Evolutionary conservation across 1,140 invertebrate species (phyloP), one percentile per base, ranked within the genome.

Genomic region (Drosophila grimshawi): DNA sequence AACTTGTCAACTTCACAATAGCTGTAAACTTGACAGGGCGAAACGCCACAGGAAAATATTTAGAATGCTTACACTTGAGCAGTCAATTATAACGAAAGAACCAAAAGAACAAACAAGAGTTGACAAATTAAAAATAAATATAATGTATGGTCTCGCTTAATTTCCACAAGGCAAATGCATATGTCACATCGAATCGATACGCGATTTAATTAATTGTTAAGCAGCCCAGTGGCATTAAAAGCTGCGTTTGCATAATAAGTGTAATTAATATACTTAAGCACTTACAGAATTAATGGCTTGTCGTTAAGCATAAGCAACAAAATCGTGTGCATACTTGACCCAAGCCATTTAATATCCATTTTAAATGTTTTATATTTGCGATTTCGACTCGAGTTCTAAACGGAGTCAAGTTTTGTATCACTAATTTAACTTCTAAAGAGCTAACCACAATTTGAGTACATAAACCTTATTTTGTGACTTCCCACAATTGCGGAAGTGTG

Each of bases 261-360:
- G 82, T 73, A 88, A 88, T 82, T 73, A 79, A 88, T 70, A 68
- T 65, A 88, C 70, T 76, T 86, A 75, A 75, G 60, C 60, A 43
- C 37, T 65, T 78, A 60, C 70, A 75, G 39, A 78, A 76, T 78
- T 78, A 76, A 78, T 76, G 65, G 67, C 56, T 48, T 65, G 72
- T 78, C 76, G 56, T 78, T 78, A 64, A 45, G 53, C 65, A 75
- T 63, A 69, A 69, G 75, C 60, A 75, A 74, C 65, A 37, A 49
- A 78, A 70, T 74, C 76, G 76, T 78, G 76, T 60, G 65, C 76
- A 73, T 72, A 86, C 81, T 86, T 86, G 81, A 86, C 82, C 80
- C 81, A 81, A 75, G 67, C 59, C 61, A 59, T 76, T 46, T 45
- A 2, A 39, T 59, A 37, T 11, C 57, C 46, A 56, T 68, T 62